Conservation (phyloP, 2,113 vertebrate genomes). For the Thalassarche chlororhynchos region DNA sequence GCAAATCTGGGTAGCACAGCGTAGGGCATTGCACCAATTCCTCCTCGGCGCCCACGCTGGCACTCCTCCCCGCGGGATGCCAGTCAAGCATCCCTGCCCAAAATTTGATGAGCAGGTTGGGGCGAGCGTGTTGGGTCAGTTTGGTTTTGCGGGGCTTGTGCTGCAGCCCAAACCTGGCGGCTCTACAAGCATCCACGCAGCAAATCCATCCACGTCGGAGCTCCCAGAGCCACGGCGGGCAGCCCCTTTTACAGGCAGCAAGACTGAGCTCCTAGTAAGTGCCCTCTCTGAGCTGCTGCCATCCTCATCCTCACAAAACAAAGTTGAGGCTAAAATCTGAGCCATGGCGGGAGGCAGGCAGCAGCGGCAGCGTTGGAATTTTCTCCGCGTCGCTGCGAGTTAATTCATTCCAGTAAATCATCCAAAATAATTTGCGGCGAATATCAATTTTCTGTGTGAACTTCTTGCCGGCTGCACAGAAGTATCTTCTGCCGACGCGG, state of each 20-base stretch:
- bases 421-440: conserved; percentile 60
- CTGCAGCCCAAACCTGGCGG: background rate
- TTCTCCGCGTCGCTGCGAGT: conserved; percentile 13
- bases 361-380: background rate
- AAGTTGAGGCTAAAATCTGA: rapidly evolving
- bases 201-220: rapidly evolving
- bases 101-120: background rate
- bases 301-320: background rate
- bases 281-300: rapidly evolving
- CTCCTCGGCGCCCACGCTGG: background rate
- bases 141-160: background rate
- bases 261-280: background rate
- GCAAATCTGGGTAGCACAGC: too few species aligned
- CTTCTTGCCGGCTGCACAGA: conserved; percentile 52
- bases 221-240: background rate
- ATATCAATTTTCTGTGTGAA: conserved; percentile 67
- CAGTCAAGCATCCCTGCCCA: background rate
- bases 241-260: background rate
- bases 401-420: conserved; percentile 73
- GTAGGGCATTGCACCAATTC: rapidly evolving
- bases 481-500: conserved; percentile 51
- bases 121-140: rapidly evolving
- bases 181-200: rapidly evolving
- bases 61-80: rapidly evolving
- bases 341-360: background rate